Evolutionary conservation across 2,797 vertebrate species (phyloP).

Genomic region (Cephalopachus bancanus): DNA sequence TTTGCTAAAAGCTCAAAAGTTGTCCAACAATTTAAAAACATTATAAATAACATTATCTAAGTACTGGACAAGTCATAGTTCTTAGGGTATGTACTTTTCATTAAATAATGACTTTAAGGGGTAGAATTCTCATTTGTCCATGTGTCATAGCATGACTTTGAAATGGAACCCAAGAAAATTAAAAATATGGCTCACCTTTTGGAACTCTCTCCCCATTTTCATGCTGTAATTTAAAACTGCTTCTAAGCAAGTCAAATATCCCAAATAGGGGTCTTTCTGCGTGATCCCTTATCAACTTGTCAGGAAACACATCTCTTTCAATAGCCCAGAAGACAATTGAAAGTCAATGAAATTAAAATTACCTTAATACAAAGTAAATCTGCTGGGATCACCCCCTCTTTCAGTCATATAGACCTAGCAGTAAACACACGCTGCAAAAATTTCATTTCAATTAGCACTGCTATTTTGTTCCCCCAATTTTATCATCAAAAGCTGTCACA

Average conservation of each 20-base stretch:
- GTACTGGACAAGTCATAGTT: not conserved
- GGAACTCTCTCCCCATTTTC: conserved; percentile 38
- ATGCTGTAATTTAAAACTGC: conserved; percentile 58
- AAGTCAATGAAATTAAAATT: conserved; percentile 9
- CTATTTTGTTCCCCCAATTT: not conserved
- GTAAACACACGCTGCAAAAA: not conserved
- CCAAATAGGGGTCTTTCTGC: not conserved
- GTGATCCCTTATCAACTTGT: conserved; percentile 6
- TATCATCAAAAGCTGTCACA: conserved; percentile 27
- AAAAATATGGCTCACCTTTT: conserved; percentile 52
- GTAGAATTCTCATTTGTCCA: conserved; percentile 19
- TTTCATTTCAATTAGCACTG: not conserved
- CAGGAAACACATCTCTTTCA: conserved; percentile 56
- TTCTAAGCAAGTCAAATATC: conserved; percentile 21
- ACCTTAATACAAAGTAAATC: conserved; percentile 31
- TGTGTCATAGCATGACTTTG: conserved; percentile 25
- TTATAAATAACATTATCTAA: conserved; percentile 37
- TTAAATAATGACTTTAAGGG: conserved; percentile 31
- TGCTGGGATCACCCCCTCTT: not conserved
- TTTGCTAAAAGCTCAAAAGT: not conserved
- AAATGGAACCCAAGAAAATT: conserved; percentile 55
- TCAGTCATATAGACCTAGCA: conserved; percentile 14
- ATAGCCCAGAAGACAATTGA: conserved; percentile 22
- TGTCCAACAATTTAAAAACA: not conserved
- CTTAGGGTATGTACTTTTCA: conserved; percentile 27